phyloP scores from a whole-genome alignment of 2,797 vertebrate species.

The Gymnothorax reevesii region DNA sequence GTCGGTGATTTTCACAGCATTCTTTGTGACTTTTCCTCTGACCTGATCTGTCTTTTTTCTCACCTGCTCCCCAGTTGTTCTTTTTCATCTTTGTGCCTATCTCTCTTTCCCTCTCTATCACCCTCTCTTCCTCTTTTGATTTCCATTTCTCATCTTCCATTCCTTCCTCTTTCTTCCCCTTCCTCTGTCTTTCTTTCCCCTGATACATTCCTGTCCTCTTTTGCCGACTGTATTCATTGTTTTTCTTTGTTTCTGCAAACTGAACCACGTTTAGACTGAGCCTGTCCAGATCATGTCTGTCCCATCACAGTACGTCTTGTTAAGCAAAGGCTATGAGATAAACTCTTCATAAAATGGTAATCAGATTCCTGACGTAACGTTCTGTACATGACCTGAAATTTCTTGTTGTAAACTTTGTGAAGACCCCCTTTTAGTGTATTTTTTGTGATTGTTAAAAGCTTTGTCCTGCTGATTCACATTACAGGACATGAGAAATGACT shows the following conservation, averaged over 20 bases:
- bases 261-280: background rate
- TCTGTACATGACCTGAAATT: background rate
- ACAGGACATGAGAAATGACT: background rate
- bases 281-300: background rate
- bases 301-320: background rate
- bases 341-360: background rate
- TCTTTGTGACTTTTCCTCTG: background rate
- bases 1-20: background rate
- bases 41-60: background rate
- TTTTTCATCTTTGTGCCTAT: background rate
- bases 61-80: background rate
- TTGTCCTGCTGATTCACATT: background rate
- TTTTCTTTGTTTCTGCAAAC: background rate
- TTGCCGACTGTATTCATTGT: background rate
- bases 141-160: background rate
- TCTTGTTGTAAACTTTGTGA: background rate
- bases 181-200: background rate
- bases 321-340: background rate
- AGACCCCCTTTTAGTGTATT: background rate
- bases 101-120: background rate
- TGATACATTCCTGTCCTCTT: background rate
- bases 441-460: background rate
- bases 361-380: background rate
- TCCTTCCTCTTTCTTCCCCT: background rate
- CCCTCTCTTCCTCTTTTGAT: background rate